Evolutionary conservation across 2,797 vertebrate species (phyloP), one percentile per base, ranked within the genome.

Genomic region (Spinibarbus caldwelli): DNA sequence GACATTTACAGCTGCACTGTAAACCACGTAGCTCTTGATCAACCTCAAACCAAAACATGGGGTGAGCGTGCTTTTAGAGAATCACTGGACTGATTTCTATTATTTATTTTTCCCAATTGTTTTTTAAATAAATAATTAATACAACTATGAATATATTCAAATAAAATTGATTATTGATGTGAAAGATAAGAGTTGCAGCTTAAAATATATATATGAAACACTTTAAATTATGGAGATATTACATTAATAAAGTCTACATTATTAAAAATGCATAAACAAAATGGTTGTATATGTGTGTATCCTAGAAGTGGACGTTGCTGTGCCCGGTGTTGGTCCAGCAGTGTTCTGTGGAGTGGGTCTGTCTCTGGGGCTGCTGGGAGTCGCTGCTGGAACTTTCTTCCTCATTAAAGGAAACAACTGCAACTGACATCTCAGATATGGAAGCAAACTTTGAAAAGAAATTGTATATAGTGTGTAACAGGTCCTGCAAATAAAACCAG

Each of bases 1-100:
- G 95, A 96, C 68, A 8, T 93, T 64, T 97, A 92, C 92, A 89
- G 91, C 86, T 96, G 95, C 89, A 86, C 87, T 0, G 93, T 95
- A 82, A 90, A 90, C 41, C 94, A 93, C 8, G n/a, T 36, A 0
- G 87, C 93, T 4, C 91, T 95, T 14, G 31, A 85, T 21, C 82
- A 31, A 3, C 93, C 92, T 0, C 34, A 72, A 11, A 83, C 94
- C 21, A 90, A 54, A 47, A 91, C 88, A 52, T 96, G 95, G 95
- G 93, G 96, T 96, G 78, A 95, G 89, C 3, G 45, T 36, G 47
- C 11, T 41, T 26, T n/a, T 43, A 0, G 2, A 43, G 23, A 71
- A n/a, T 4, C 68, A 15, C 5, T 34, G 2, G 9, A 9, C 14
- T 17, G 12, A 72, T 17, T 45, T 49, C 6, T 73, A 5, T 21